Percentiles rank a stretch among this genome's conserved stretches.
These are phyloP conservation scores for Apostichopus parvimensis DNA, from an alignment of 35 echinoderm and acorn worm species.

Conservation along the genomic window DNA sequence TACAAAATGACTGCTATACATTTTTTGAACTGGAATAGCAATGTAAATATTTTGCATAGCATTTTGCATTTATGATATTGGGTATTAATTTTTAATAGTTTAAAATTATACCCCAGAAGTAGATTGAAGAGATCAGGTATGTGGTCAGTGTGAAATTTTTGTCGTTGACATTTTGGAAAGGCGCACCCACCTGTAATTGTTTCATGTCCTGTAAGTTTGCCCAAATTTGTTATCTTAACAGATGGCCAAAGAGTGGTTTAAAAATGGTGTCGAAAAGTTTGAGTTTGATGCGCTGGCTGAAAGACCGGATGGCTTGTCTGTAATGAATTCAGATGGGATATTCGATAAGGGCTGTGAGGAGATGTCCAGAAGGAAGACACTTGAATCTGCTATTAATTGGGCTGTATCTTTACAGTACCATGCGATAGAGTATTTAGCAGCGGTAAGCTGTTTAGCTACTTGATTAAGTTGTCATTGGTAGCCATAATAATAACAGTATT, in stretches of 20 bases:
- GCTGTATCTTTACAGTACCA: slow-evolving; percentile 44
- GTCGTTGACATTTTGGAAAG: too few relatives aligned
- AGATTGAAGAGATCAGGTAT: too few relatives aligned
- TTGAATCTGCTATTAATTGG: slow-evolving; percentile 38
- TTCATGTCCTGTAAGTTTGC: neutral
- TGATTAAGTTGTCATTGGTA: neutral
- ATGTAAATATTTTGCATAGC: too few relatives aligned
- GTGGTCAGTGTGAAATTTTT: too few relatives aligned
- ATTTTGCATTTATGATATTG: too few relatives aligned
- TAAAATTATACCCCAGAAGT: too few relatives aligned
- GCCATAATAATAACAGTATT: neutral
- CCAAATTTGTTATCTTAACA: neutral
- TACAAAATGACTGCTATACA: too few relatives aligned
- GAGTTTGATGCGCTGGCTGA: slow-evolving; percentile 69
- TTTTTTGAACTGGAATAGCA: too few relatives aligned
- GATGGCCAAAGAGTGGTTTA: slow-evolving; percentile 55
- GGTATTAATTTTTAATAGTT: too few relatives aligned
- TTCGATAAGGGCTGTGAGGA: slow-evolving; percentile 11
- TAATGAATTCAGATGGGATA: slow-evolving; percentile 41
- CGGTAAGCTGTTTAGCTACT: neutral
- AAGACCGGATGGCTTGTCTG: slow-evolving; percentile 53
- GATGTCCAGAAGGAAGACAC: slow-evolving; percentile 45
- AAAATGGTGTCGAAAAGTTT: slow-evolving; percentile 51
- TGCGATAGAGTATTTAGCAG: slow-evolving; percentile 45
- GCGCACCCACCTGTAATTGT: too few relatives aligned